Evolutionary conservation across 35 echinoderm and acorn worm genomes (phyloP), one percentile per base, ranked within the genome.

Genomic region (Apostichopus parvimensis): DNA sequence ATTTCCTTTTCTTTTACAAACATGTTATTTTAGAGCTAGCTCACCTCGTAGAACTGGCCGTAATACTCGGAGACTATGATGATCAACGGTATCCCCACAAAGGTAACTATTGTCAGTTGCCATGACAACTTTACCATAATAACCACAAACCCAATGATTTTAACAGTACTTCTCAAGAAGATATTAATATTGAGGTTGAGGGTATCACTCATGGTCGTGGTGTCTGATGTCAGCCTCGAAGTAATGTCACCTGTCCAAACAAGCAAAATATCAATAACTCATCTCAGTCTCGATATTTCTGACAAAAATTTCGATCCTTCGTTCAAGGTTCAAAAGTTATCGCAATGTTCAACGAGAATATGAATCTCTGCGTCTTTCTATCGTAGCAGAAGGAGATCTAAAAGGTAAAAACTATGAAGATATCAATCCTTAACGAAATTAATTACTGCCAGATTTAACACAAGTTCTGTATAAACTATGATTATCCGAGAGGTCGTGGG

Each of bases 1-100:
- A 45, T 45, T 45, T 45, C 34, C 34, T 45, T 45, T 45, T 45
- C 34, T 45, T 45, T 45, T 45, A 45, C 34, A 45, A 45, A 45
- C 34, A 45, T 3, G 4, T 45, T 45, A 45, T 4, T 45, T 45
- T 4, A 45, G 2, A 45, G 34, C n/a, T n/a, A n/a, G n/a, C 66
- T 87, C 79, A 98, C 96, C 96, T 98, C 94, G 91, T 95, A 98
- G 72, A 93, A 96, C n/a, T 96, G 68, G 53, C 96, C 96, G 89
- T 93, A 98, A 54, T 94, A 92, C 68, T 98, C 94, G 9, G 94
- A 89, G 1, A 98, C 91, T 13, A 95, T 86, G 26, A 88, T 92
- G 53, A 98, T 83, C 18, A 98, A 17, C 18, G 96, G 96, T 79
- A 98, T 92, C 11, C 86, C 93, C 26, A 95, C 73, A 12, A 98